Percentiles rank a stretch among this genome's conserved stretches.
Evolutionary conservation across 1,140 invertebrate species (phyloP).

Genomic region (Leptinotarsa texana): DNA sequence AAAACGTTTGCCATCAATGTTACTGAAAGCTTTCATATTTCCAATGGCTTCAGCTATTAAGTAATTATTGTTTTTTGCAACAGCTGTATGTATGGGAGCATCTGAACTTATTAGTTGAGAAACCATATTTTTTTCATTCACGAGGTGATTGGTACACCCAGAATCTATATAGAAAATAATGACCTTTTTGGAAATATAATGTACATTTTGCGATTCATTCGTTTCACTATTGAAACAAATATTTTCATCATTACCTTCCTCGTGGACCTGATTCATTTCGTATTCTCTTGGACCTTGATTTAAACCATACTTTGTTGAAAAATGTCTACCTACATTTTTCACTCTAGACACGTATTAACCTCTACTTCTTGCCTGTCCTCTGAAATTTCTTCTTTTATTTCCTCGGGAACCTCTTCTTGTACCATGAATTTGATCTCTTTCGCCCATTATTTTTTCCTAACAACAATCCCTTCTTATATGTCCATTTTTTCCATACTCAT

Average conservation of each 20-base stretch:
- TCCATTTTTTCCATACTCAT: neutral
- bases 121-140: constrained; percentile 5
- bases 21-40: neutral
- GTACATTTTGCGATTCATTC: neutral
- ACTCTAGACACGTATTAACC: neutral
- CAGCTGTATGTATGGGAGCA: neutral
- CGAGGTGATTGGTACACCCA: constrained; percentile 10
- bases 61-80: neutral
- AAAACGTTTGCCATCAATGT: neutral
- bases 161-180: constrained; percentile 8
- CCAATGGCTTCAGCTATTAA: neutral
- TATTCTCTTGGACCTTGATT: neutral
- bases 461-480: neutral
- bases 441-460: neutral
- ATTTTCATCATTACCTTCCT: neutral
- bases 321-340: neutral
- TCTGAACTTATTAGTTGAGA: neutral
- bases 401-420: neutral
- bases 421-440: neutral
- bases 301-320: neutral
- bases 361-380: neutral
- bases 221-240: neutral
- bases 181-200: neutral
- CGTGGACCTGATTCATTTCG: neutral
- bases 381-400: neutral